These are phyloP conservation scores for Steinernema scapterisci DNA, from an alignment of 2,888 invertebrate species.

Conservation along the genomic window DNA sequence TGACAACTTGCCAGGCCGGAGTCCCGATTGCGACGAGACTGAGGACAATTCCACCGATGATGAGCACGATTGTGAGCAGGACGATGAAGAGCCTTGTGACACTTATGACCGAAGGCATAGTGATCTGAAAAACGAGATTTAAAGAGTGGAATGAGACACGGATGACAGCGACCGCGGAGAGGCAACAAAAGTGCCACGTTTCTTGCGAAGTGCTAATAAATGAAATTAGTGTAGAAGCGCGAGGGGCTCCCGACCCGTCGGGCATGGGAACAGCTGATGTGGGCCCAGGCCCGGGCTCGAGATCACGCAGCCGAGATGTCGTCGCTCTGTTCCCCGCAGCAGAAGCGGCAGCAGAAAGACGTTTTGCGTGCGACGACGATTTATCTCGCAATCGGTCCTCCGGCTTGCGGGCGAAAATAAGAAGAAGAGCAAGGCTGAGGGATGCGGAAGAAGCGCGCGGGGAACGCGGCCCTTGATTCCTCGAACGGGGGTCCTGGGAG, in stretches of 20 bases:
- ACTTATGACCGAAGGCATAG: constrained; percentile 10
- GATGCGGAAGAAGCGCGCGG: neutral
- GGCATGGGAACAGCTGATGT: constrained; percentile 20
- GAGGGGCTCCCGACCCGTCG: constrained; percentile 10
- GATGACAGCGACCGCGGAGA: neutral
- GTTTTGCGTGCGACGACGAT: constrained; percentile 30
- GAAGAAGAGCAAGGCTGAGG: neutral
- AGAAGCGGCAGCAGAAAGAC: constrained; percentile 7
- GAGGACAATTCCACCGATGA: constrained; percentile 38
- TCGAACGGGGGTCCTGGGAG: neutral
- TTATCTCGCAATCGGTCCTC: constrained; percentile 8
- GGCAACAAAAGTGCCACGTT: constrained; percentile 19
- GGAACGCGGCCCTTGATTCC: constrained; percentile 2
- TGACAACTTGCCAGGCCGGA: constrained; percentile 45
- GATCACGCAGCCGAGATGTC: constrained; percentile 18
- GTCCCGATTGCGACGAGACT: constrained; percentile 42
- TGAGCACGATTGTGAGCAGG: constrained; percentile 35
- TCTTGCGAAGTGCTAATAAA: constrained; percentile 24
- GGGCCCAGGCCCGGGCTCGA: constrained; percentile 2
- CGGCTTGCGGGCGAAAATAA: neutral
- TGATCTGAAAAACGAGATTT: constrained; percentile 1
- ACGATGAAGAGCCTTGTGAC: constrained; percentile 42
- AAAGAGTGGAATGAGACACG: neutral
- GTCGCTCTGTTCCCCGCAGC: constrained; percentile 5
- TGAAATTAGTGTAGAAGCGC: constrained; percentile 22